Percentiles rank a stretch among this genome's conserved stretches.
Conservation (phyloP, 92 coral and sea anemone species). For the Epizoanthus illoricatus region DNA sequence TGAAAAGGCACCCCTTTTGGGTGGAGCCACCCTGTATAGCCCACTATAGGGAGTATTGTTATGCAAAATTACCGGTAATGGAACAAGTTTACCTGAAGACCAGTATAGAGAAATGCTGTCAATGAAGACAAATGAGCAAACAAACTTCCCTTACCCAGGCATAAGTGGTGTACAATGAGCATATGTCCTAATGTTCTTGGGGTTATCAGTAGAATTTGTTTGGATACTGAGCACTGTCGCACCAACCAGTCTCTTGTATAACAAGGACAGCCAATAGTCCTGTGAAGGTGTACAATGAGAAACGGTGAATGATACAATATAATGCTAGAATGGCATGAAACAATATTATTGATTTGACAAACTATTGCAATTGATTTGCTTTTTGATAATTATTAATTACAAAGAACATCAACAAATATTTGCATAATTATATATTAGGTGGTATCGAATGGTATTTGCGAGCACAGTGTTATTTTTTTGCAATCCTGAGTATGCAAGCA, state of each 20-base stretch:
- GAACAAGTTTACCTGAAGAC: neutral
- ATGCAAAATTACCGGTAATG: neutral
- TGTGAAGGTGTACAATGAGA: neutral
- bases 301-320: neutral
- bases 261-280: slow-evolving; percentile 89
- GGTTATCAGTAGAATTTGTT: slow-evolving; percentile 40
- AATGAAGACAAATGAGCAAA: neutral
- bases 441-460: too few relatives aligned
- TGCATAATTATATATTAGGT: too few relatives aligned
- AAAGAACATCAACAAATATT: too few relatives aligned
- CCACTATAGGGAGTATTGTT: too few relatives aligned
- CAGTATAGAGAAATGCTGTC: neutral
- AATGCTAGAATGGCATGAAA: neutral
- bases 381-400: too few relatives aligned
- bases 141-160: slow-evolving; percentile 36
- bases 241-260: slow-evolving; percentile 88
- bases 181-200: slow-evolving; percentile 62
- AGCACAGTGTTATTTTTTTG: too few relatives aligned
- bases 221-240: slow-evolving; percentile 67
- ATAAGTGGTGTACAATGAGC: slow-evolving; percentile 80
- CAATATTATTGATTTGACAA: neutral
- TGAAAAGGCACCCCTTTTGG: too few relatives aligned
- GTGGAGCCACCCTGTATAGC: too few relatives aligned
- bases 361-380: too few relatives aligned
- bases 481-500: too few relatives aligned